Conservation (phyloP, 2,888 invertebrate genomes). For the Tromatobia lineatoria region DNA sequence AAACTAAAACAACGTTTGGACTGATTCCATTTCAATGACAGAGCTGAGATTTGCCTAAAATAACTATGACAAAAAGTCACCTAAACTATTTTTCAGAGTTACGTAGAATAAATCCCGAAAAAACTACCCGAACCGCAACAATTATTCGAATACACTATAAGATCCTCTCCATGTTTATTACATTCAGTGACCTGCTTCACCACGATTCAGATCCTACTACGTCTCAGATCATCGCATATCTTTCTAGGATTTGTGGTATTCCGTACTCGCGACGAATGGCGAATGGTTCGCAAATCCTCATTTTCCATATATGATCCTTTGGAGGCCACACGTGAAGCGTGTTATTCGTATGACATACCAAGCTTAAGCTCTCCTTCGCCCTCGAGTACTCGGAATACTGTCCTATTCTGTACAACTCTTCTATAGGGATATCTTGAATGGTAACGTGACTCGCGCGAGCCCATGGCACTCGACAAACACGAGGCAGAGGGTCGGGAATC, state of each 20-base stretch:
- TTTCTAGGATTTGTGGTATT: not conserved
- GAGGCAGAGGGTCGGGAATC: constrained; percentile 12
- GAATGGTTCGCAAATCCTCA: not conserved
- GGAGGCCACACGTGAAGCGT: constrained; percentile 47
- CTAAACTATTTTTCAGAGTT: too few species aligned
- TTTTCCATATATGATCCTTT: constrained; percentile 31
- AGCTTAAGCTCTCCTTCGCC: not conserved
- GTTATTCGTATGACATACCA: constrained; percentile 47
- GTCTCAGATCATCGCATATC: not conserved
- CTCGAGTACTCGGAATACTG: constrained; percentile 18
- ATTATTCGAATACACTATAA: too few species aligned
- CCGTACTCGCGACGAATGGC: not conserved
- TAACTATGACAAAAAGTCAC: too few species aligned
- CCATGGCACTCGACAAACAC: constrained; percentile 11
- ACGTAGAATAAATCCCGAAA: too few species aligned
- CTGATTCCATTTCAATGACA: too few species aligned
- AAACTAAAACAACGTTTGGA: too few species aligned
- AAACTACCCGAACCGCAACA: too few species aligned
- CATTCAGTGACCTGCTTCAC: not conserved
- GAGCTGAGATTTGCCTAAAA: too few species aligned
- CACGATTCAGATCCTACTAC: not conserved
- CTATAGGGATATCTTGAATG: constrained; percentile 37
- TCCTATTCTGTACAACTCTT: constrained; percentile 2
- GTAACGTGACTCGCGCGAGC: constrained; percentile 54
- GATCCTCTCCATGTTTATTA: not conserved